Evolutionary conservation across 2,888 invertebrate genomes (phyloP), one percentile per base, ranked within the genome.

Genomic region (Trichopria drosophilae): DNA sequence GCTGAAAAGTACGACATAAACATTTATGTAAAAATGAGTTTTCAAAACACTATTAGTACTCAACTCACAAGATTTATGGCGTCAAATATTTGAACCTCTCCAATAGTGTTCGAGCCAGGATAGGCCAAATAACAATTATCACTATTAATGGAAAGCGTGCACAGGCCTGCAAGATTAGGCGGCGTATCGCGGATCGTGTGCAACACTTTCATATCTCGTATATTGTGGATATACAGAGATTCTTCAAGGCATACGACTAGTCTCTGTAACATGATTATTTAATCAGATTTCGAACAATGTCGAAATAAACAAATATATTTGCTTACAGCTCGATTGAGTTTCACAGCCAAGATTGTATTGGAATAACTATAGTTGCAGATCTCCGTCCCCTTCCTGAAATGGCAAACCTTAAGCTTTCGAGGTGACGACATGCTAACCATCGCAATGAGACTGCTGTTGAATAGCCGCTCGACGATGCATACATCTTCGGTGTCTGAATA

Each of bases 131-230:
- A 93, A 77, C 93, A 94, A 79, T 89, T 88, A 58, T 96, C 95
- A 62, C 87, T 90, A 77, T 87, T 86, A 44, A 88, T 86, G 53
- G 94, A 92, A 43, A 97, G 83, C 51, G 94, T 93, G 79, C 93
- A 93, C 59, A 97, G 81, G 15, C 99, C 99, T 67, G 84, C 82
- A 48, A 90, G 88, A 81, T 99, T 99, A 55, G 92, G 89, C 57
- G 99, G 98, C 55, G 98, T 98, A 77, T 99, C 98, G 66, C 95
- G 85, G 74, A 99, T 98, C 53, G 95, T 96, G 79, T 99, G 98
- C 70, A 98, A 82, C 60, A 97, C 91, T 80, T 93, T 94, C 96
- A 97, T 96, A 77, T 97, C 95, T 65, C 90, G 87, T 69, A 99
- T 96, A 79, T 96, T 97, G 82, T 99, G 98, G 74, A 99, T 95